Conservation (phyloP, 2,113 vertebrate species). For the Eptesicus fuscus region DNA sequence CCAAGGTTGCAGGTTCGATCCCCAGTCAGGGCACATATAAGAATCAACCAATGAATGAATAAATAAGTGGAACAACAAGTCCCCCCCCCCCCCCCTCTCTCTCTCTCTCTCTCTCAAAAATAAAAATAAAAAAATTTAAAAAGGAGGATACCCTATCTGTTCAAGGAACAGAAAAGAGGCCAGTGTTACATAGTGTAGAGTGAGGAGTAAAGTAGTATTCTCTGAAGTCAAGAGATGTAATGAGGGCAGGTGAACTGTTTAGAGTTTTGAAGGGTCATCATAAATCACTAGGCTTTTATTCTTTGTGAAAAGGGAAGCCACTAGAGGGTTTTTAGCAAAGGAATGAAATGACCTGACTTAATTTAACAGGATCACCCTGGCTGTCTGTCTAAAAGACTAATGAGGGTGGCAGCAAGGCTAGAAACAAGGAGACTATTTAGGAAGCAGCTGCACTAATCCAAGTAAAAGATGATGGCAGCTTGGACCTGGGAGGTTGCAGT, state of each 20-base stretch:
- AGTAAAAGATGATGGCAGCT: not conserved
- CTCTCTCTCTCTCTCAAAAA: too few species aligned
- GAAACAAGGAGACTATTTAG: not conserved
- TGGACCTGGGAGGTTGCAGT: not conserved
- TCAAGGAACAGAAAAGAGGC: not conserved
- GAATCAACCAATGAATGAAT: not conserved
- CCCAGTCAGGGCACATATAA: not conserved
- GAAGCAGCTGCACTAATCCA: not conserved
- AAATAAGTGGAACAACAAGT: not conserved
- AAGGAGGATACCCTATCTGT: not conserved
- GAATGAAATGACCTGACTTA: not conserved
- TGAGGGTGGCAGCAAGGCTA: not conserved
- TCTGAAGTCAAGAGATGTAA: not conserved
- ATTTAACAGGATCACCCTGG: not conserved
- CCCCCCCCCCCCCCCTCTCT: too few species aligned
- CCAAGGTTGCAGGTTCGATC: not conserved
- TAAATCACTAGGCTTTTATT: slow-evolving; percentile 6
- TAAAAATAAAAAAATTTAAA: not conserved
- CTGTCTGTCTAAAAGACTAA: not conserved
- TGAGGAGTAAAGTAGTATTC: not conserved
- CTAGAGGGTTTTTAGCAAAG: not conserved
- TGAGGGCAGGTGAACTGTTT: not conserved
- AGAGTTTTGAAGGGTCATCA: not conserved
- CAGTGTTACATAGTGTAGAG: not conserved
- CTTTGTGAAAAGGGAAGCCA: not conserved